These are phyloP conservation scores for Anser brachyrhynchus DNA, from an alignment of 2,113 vertebrate genomes.

Conservation along the genomic window DNA sequence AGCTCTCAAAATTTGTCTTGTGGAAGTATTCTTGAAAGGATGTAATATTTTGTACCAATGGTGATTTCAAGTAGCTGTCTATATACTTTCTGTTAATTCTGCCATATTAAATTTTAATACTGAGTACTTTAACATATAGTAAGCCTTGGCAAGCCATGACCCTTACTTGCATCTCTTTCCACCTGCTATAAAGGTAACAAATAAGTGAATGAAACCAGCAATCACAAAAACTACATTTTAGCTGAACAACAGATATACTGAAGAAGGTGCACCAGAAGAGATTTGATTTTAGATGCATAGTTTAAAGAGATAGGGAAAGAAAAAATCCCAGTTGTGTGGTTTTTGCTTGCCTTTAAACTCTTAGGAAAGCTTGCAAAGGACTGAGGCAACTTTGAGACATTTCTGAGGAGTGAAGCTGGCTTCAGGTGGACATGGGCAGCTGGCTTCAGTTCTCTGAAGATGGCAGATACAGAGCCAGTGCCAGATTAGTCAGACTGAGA, in stretches of 20 bases:
- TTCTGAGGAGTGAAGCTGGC: neutral
- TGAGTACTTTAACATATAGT: neutral
- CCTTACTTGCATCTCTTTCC: neutral
- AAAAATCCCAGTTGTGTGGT: fast-evolving
- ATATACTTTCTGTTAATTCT: neutral
- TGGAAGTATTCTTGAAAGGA: neutral
- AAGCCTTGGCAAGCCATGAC: neutral
- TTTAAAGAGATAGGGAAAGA: neutral
- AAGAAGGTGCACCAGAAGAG: neutral
- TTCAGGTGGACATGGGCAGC: neutral
- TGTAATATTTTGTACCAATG: neutral
- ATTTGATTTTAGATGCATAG: neutral
- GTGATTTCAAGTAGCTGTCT: neutral
- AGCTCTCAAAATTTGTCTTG: neutral
- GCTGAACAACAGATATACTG: neutral
- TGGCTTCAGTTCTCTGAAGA: neutral
- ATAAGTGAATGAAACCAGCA: neutral
- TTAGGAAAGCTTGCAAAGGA: neutral
- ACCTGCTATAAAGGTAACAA: neutral
- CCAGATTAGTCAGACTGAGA: neutral
- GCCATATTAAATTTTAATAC: neutral
- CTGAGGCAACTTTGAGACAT: neutral
- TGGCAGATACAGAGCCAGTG: neutral
- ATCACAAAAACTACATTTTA: neutral
- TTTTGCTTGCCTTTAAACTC: neutral